Conservation (phyloP, 2,797 vertebrate genomes). For the Hemibagrus guttatus region DNA sequence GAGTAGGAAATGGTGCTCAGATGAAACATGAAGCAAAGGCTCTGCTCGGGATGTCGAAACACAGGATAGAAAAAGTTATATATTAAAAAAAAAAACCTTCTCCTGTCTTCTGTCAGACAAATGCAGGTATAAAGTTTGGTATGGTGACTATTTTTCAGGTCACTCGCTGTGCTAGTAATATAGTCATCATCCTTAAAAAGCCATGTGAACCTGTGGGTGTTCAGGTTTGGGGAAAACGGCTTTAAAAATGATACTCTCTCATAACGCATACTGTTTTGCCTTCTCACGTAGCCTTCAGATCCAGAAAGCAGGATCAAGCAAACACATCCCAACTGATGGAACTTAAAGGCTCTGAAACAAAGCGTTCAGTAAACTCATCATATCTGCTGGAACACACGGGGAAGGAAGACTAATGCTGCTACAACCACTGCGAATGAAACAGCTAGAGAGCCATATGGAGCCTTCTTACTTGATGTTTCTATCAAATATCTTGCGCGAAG, state of each 20-base stretch:
- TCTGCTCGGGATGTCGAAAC: constrained; percentile 61
- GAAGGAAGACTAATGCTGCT: neutral
- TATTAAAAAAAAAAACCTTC: neutral
- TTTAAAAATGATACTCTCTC: constrained; percentile 44
- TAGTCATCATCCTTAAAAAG: constrained; percentile 12
- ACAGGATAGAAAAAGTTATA: constrained; percentile 19
- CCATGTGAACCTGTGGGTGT: neutral
- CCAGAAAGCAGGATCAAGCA: neutral
- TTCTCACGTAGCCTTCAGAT: constrained; percentile 58
- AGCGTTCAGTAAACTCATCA: neutral
- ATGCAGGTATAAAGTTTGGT: constrained; percentile 1
- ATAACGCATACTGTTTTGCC: constrained; percentile 23
- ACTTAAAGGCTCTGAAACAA: constrained; percentile 4
- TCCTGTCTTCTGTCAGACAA: neutral
- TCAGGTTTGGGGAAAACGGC: neutral
- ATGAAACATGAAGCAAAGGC: constrained; percentile 59
- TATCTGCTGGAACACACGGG: neutral
- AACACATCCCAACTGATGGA: neutral
- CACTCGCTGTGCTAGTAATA: neutral
- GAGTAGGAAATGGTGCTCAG: constrained; percentile 63
- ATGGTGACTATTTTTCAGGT: constrained; percentile 13
- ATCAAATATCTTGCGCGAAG: neutral
- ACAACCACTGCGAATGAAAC: neutral
- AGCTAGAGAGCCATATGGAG: neutral
- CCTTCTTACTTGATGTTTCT: too few relatives aligned